Evolutionary conservation across 64 coral and sea anemone genomes (phyloP).

Genomic region (Pachyseris speciosa): DNA sequence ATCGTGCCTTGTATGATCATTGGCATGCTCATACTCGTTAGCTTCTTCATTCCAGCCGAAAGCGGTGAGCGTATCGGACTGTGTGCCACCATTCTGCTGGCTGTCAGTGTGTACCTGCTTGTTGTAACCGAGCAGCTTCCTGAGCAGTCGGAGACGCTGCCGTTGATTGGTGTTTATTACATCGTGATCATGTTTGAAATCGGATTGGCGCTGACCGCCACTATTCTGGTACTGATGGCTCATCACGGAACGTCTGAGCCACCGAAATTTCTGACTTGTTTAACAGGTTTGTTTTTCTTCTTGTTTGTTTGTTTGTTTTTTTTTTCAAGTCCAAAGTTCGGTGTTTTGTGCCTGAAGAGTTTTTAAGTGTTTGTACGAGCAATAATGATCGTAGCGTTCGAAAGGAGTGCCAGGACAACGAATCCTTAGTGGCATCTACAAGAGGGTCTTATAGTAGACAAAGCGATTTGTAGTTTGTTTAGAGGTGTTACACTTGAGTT

Average conservation of each 20-base stretch:
- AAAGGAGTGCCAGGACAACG: no score
- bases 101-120: slow-evolving; percentile 71
- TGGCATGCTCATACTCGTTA: slow-evolving; percentile 34
- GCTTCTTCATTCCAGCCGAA: slow-evolving; percentile 65
- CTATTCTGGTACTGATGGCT: slow-evolving; percentile 67
- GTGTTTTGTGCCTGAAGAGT: no score
- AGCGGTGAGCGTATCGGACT: slow-evolving; percentile 67
- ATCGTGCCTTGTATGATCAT: slow-evolving; percentile 58
- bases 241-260: slow-evolving; percentile 31
- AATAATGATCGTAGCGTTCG: no score
- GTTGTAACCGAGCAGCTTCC: slow-evolving; percentile 51
- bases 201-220: slow-evolving; percentile 29
- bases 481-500: no score
- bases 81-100: slow-evolving; percentile 66
- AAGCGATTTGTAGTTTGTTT: no score
- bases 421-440: no score
- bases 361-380: no score
- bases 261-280: not conserved
- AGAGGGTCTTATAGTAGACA: no score
- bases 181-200: slow-evolving; percentile 65
- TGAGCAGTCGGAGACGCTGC: slow-evolving; percentile 59
- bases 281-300: not conserved
- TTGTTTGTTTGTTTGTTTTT: no score
- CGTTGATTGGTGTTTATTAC: slow-evolving; percentile 63
- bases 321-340: no score